Percentiles rank a stretch among this genome's conserved stretches.
phyloP scores from a whole-genome alignment of 2,113 vertebrate species.

The Sorex fumeus region DNA sequence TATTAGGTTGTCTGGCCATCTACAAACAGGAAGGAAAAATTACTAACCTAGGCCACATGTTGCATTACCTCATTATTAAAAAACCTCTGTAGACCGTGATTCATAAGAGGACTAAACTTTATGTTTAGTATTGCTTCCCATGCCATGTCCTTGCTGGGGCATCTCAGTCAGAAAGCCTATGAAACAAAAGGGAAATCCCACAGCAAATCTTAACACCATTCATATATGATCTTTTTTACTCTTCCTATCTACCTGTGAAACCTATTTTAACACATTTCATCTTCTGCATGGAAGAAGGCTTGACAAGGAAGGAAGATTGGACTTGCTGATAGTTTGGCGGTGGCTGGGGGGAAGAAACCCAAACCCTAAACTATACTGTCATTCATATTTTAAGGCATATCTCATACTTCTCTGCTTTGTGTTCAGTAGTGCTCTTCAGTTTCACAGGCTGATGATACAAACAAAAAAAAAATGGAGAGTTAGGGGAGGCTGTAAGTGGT shows the following conservation, averaged over 20 bases:
- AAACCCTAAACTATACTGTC: conserved; percentile 82
- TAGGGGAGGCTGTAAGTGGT: conserved; percentile 84
- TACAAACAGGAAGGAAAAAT: conserved; percentile 65
- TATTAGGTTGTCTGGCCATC: conserved; percentile 39
- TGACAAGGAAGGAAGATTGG: conserved; percentile 81
- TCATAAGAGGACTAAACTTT: conserved; percentile 55
- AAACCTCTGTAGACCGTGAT: conserved; percentile 48
- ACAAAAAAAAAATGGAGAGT: conserved; percentile 89
- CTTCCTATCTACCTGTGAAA: conserved; percentile 66
- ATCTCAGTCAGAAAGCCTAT: neutral
- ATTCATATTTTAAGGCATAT: conserved; percentile 87
- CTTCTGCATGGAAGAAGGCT: conserved; percentile 68
- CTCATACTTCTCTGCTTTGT: conserved; percentile 81
- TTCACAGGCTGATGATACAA: conserved; percentile 88
- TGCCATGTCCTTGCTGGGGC: neutral
- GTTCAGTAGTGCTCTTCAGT: conserved; percentile 82
- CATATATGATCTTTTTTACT: conserved; percentile 68
- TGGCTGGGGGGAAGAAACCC: conserved; percentile 46
- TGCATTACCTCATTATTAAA: neutral
- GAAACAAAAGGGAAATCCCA: conserved; percentile 57
- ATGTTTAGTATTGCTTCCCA: neutral
- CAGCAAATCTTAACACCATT: neutral
- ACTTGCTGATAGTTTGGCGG: conserved; percentile 79
- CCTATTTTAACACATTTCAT: conserved; percentile 77
- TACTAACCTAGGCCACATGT: conserved; percentile 30